A percentile compares a stretch with the other conserved stretches of the same genome.
Conservation (phyloP, 2,888 invertebrate genomes). For the Andrena camellia region DNA sequence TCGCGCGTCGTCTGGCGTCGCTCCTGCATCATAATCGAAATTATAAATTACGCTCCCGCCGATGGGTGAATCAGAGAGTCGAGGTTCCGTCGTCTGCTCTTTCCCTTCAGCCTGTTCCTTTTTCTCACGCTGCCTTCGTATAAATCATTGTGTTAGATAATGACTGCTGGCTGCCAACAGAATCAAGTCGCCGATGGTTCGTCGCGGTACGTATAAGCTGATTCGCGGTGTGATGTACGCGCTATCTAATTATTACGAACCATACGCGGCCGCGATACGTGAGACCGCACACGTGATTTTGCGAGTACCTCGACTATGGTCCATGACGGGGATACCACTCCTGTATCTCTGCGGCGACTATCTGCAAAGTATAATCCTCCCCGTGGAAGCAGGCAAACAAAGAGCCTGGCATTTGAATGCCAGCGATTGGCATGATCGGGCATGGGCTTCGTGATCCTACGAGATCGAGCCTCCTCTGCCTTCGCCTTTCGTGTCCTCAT, state of each 20-base stretch:
- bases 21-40: constrained; percentile 5
- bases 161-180: constrained; percentile 17
- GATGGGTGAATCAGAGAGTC: constrained; percentile 50
- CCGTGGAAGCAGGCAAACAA: constrained; percentile 72
- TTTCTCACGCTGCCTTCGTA: constrained; percentile 66
- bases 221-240: constrained; percentile 15
- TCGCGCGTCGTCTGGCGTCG: constrained; percentile 25
- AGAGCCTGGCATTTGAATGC: constrained; percentile 81
- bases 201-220: not conserved
- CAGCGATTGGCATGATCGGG: constrained; percentile 67
- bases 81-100: constrained; percentile 41
- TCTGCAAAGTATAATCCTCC: constrained; percentile 62
- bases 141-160: constrained; percentile 53
- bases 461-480: constrained; percentile 43
- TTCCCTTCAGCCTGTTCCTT: constrained; percentile 36
- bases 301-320: not conserved
- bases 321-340: constrained; percentile 32
- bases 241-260: constrained; percentile 60
- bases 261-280: not conserved
- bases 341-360: constrained; percentile 41
- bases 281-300: not conserved
- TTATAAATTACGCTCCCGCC: constrained; percentile 26
- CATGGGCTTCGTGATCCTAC: constrained; percentile 64
- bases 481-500: constrained; percentile 4
- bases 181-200: constrained; percentile 25